Evolutionary conservation across 2,113 vertebrate species (phyloP), one percentile per base, ranked within the genome.

Genomic region (Ptilonorhynchus violaceus): DNA sequence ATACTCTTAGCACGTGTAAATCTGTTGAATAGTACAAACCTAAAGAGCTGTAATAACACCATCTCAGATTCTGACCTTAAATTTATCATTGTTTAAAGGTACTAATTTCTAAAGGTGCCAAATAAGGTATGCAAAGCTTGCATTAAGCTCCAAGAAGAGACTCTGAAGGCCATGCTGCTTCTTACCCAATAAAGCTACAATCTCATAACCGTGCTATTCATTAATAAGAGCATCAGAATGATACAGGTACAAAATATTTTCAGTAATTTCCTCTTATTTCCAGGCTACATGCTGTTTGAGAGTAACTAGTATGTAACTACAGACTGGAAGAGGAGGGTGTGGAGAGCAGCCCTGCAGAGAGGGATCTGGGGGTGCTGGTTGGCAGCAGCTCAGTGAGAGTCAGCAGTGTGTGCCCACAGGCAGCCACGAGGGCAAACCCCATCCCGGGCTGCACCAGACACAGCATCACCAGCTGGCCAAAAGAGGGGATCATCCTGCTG

Each of bases 261-360:
- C 52, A 53, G n/a, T n/a, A 62, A 91, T 69, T 66, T 81, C 50
- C 78, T 60, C 28, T 37, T 85, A 67, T 44, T 81, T 81, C 35
- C 42, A 67, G 59, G 22, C 35, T 76, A 33, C 39, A n/a, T 15
- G 10, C 18, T 39, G 8, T 37, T 47, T 3, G 7, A 82, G 24
- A 11, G 37, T 30, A 85, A 60, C 35, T 35, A 41, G 10, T 10
- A 62, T 0, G 0, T 11, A 56, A 9, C 19, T 25, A 62, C 1
- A 2, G 6, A 28, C 1, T 4, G 10, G 8, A 9, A 69, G 44
- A 64, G 16, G 1, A 30, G 10, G 6, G 19, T 10, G 25, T 37
- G 59, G 20, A 52, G 49, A 27, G 33, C 49, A 84, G 63, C 49
- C 70, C 58, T 55, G 39, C 69, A 24, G 19, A 42, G 41, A 59